Evolutionary conservation across 2,113 vertebrate genomes (phyloP).

Genomic region (Propithecus coquereli): DNA sequence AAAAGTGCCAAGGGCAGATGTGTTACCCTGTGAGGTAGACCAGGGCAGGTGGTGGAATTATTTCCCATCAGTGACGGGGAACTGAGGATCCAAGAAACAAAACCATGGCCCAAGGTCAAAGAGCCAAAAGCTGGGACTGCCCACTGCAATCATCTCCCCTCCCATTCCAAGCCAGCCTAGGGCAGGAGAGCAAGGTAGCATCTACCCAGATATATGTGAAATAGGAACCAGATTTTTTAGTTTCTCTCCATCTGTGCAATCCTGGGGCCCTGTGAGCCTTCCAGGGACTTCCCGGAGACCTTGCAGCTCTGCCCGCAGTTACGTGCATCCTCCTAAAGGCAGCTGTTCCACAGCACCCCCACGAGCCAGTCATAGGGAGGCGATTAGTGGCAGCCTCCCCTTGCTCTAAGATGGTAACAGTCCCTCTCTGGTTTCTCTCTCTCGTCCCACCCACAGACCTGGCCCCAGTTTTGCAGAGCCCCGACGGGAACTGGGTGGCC

Average conservation of each 20-base stretch:
- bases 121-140: background rate
- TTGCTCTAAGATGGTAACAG: background rate
- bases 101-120: background rate
- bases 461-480: constrained; percentile 89
- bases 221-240: background rate
- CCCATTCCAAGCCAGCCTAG: background rate
- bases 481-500: constrained; percentile 96
- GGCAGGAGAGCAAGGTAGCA: background rate
- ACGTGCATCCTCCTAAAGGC: background rate
- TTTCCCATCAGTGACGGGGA: background rate
- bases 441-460: constrained; percentile 58
- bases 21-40: background rate
- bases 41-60: background rate
- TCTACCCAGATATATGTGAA: background rate
- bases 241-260: background rate
- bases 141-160: background rate
- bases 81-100: background rate
- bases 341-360: background rate
- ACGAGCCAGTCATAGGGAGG: background rate
- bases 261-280: background rate
- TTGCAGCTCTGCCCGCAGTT: background rate
- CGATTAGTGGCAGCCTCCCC: fast-evolving
- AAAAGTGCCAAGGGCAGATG: background rate
- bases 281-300: background rate
- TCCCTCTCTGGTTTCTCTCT: background rate